Percentiles rank a stretch among this genome's conserved stretches.
Evolutionary conservation across 1,140 invertebrate species (phyloP).

Genomic region (Eueides isabella): DNA sequence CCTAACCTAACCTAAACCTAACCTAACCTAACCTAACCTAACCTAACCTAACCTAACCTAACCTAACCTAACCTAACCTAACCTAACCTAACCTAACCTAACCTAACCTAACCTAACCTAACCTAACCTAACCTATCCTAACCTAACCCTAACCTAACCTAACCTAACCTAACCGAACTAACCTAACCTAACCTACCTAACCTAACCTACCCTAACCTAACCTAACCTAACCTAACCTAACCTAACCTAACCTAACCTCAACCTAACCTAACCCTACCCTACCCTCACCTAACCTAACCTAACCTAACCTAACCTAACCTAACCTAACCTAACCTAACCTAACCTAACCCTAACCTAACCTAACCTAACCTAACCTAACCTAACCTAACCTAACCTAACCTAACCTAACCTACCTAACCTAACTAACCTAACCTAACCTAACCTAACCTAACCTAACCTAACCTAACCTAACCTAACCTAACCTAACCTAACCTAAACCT

Average conservation of each 20-base stretch:
- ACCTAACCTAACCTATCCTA: constrained; percentile 50
- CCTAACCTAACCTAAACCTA: too few relatives aligned
- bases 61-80: constrained; percentile 43
- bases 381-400: too few relatives aligned
- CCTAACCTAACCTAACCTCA: constrained; percentile 54
- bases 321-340: constrained; percentile 29
- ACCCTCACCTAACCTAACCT: constrained; percentile 45
- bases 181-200: too few relatives aligned
- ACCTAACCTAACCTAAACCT: too few relatives aligned
- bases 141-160: too few relatives aligned
- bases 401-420: too few relatives aligned
- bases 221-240: constrained; percentile 48
- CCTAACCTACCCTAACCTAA: too few relatives aligned
- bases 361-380: constrained; percentile 27
- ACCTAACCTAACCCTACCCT: constrained; percentile 46
- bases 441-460: constrained; percentile 24
- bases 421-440: constrained; percentile 25
- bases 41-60: constrained; percentile 24
- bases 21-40: constrained; percentile 37
- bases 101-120: constrained; percentile 36
- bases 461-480: constrained; percentile 40
- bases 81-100: constrained; percentile 32
- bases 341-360: too few relatives aligned
- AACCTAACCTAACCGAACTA: too few relatives aligned
- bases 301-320: constrained; percentile 47